Percentiles rank a stretch among this genome's conserved stretches.
Evolutionary conservation across 2,797 vertebrate species (phyloP).

Genomic region (Typhlichthys eigenmanni): DNA sequence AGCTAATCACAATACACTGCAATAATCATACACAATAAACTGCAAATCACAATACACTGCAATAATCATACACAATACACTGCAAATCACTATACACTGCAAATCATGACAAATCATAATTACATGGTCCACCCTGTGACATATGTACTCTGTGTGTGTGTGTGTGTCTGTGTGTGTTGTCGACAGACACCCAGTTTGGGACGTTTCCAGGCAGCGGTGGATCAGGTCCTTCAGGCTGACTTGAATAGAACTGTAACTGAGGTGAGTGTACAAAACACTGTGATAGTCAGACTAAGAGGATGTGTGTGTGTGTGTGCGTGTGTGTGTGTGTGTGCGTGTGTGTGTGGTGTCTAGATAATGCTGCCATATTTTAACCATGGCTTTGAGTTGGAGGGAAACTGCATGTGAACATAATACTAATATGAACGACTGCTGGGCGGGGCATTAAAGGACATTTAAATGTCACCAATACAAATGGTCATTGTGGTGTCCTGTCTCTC

Average conservation of each 20-base stretch:
- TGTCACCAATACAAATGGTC: neutral
- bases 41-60: too few species aligned
- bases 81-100: too few species aligned
- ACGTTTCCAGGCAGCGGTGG: conserved; percentile 50
- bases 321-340: neutral
- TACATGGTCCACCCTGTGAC: too few species aligned
- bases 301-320: neutral
- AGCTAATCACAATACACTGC: too few species aligned
- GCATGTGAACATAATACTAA: neutral
- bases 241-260: conserved; percentile 50
- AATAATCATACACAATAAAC: too few species aligned
- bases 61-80: too few species aligned
- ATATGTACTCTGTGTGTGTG: neutral
- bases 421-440: too few species aligned
- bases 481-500: neutral
- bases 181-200: conserved; percentile 44
- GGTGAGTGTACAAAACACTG: conserved; percentile 48
- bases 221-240: conserved; percentile 48
- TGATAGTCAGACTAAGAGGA: neutral
- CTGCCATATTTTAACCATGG: neutral
- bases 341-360: neutral
- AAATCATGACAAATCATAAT: too few species aligned
- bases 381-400: neutral
- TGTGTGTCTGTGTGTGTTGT: conserved; percentile 3
- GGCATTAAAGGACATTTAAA: too few species aligned